A percentile compares a stretch with the other conserved stretches of the same genome.
These are phyloP conservation scores for Bolinopsis microptera DNA, from an alignment of 37 sponge, comb jelly and placozoan genomes.

Conservation along the genomic window DNA sequence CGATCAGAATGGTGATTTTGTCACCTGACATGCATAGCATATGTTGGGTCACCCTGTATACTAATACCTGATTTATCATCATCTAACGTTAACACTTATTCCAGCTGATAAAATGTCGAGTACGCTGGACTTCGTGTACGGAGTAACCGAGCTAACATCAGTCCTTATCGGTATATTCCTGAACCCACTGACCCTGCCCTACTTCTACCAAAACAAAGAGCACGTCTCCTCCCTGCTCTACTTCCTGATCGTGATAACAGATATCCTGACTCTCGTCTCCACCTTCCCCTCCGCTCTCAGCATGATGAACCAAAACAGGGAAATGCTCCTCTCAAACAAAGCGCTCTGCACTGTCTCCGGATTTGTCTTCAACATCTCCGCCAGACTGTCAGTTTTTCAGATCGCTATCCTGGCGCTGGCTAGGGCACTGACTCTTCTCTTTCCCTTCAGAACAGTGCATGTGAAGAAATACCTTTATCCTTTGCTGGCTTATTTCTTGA, in stretches of 20 bases:
- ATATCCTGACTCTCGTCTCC: slow-evolving; percentile 24
- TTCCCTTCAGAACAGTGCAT: neutral
- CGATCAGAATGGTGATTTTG: too few species aligned
- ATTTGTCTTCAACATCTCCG: slow-evolving; percentile 22
- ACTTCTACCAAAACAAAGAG: neutral
- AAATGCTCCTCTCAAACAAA: neutral
- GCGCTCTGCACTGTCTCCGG: neutral
- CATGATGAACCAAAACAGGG: neutral
- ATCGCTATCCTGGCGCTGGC: neutral
- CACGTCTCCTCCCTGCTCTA: slow-evolving; percentile 41
- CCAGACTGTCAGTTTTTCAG: slow-evolving; percentile 13
- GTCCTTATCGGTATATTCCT: neutral
- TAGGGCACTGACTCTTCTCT: slow-evolving; percentile 5
- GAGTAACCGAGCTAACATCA: neutral
- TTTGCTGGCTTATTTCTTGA: neutral
- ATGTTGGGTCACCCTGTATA: too few species aligned
- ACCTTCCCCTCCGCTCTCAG: neutral
- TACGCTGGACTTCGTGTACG: neutral
- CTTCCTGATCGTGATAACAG: neutral
- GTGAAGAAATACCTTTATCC: neutral
- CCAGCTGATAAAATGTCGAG: too few species aligned
- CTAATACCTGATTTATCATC: too few species aligned
- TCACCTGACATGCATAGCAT: too few species aligned
- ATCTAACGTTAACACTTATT: too few species aligned
- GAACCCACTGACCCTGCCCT: slow-evolving; percentile 16